Conservation (phyloP, 1,140 invertebrate species). For the Habropoda laboriosa region DNA sequence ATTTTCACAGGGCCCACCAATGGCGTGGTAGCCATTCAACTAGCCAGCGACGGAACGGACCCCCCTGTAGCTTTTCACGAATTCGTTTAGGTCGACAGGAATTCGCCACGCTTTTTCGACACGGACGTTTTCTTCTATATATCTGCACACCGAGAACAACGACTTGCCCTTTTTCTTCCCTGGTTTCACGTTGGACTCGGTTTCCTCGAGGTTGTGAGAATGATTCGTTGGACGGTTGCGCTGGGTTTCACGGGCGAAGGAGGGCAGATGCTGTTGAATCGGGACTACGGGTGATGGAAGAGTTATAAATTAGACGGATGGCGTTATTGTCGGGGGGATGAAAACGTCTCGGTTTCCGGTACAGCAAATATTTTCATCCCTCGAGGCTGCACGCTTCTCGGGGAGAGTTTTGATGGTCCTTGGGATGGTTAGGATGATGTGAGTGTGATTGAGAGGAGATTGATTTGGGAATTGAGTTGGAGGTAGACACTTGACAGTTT, state of each 20-base stretch:
- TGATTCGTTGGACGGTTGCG: neutral
- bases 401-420: neutral
- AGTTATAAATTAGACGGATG: constrained; percentile 43
- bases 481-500: too few relatives aligned
- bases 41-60: neutral
- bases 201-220: neutral
- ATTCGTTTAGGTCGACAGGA: constrained; percentile 77
- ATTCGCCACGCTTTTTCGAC: constrained; percentile 76
- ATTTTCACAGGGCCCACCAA: constrained; percentile 11
- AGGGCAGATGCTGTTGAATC: constrained; percentile 15
- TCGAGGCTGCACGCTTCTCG: neutral
- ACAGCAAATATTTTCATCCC: constrained; percentile 37
- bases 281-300: constrained; percentile 27
- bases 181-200: neutral
- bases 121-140: constrained; percentile 46
- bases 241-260: neutral
- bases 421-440: neutral
- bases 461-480: too few relatives aligned
- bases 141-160: constrained; percentile 41
- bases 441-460: neutral
- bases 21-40: too few relatives aligned
- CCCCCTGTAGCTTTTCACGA: constrained; percentile 64
- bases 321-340: neutral
- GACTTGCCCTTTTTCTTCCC: neutral
- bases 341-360: constrained; percentile 23